Evolutionary conservation across 2,888 invertebrate species (phyloP).

Genomic region (Phasia obesa): DNA sequence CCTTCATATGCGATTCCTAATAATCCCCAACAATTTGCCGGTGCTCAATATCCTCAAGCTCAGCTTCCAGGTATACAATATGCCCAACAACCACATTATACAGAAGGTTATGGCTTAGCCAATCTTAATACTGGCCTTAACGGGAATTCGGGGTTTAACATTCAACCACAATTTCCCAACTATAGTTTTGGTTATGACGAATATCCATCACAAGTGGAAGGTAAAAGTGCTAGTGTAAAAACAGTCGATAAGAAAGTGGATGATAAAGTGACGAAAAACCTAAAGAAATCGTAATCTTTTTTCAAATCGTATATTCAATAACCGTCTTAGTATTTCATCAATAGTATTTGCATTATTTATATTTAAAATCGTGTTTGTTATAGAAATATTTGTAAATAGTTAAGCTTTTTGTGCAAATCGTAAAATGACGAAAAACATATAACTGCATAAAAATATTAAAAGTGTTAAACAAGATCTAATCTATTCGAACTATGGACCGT

Average conservation of each 20-base stretch:
- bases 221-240: slow-evolving; percentile 74
- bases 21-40: slow-evolving; percentile 69
- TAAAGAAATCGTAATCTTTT: slow-evolving; percentile 61
- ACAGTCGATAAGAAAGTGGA: slow-evolving; percentile 71
- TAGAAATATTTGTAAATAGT: too few species aligned
- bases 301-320: not conserved
- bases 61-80: slow-evolving; percentile 72
- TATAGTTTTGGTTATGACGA: slow-evolving; percentile 75
- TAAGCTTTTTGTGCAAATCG: too few species aligned
- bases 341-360: too few species aligned
- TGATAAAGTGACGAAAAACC: slow-evolving; percentile 75
- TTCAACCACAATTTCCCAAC: slow-evolving; percentile 50
- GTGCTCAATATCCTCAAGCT: slow-evolving; percentile 65
- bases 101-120: slow-evolving; percentile 77
- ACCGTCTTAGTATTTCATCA: too few species aligned
- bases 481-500: too few species aligned
- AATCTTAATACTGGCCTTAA: slow-evolving; percentile 64
- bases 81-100: slow-evolving; percentile 68
- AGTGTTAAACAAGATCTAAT: too few species aligned
- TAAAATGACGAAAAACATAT: too few species aligned
- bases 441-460: too few species aligned
- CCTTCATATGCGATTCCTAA: slow-evolving; percentile 66
- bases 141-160: not conserved
- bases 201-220: slow-evolving; percentile 72
- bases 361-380: too few species aligned